phyloP scores from a whole-genome alignment of 2,888 invertebrate species.

The Thysanoteuthis rhombus region DNA sequence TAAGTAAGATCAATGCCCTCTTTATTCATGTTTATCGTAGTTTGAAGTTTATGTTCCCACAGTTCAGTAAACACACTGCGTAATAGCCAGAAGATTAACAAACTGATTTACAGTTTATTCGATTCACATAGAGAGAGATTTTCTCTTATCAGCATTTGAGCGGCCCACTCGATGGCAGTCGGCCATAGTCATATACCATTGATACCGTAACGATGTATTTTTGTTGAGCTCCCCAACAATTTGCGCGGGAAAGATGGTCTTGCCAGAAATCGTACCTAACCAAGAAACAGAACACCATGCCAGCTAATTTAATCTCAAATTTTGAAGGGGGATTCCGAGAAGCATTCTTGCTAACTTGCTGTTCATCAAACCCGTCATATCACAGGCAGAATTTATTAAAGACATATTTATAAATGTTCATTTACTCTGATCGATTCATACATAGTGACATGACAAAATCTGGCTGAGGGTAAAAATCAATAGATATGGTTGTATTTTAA shows the following conservation, averaged over 20 bases:
- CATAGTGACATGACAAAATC: too few relatives aligned
- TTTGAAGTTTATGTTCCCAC: background rate
- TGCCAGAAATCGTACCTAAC: background rate
- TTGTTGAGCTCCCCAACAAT: background rate
- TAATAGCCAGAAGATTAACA: conserved; percentile 12
- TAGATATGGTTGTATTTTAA: too few relatives aligned
- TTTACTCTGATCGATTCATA: too few relatives aligned
- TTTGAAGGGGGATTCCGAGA: background rate
- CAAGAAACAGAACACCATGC: background rate
- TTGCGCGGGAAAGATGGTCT: background rate
- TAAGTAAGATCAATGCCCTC: background rate
- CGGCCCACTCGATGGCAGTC: background rate
- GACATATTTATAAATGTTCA: too few relatives aligned
- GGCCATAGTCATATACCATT: background rate
- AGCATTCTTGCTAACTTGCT: background rate
- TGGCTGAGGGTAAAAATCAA: too few relatives aligned
- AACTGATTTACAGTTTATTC: conserved; percentile 12
- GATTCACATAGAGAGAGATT: background rate
- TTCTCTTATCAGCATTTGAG: background rate
- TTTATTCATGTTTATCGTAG: background rate
- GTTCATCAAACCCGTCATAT: background rate
- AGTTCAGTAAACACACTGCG: conserved; percentile 12
- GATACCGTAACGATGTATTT: background rate
- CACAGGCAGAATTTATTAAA: background rate
- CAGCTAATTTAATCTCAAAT: background rate